Percentiles rank a stretch among this genome's conserved stretches.
Evolutionary conservation across 2,888 invertebrate species (phyloP).

Genomic region (Oxytorus armatus): DNA sequence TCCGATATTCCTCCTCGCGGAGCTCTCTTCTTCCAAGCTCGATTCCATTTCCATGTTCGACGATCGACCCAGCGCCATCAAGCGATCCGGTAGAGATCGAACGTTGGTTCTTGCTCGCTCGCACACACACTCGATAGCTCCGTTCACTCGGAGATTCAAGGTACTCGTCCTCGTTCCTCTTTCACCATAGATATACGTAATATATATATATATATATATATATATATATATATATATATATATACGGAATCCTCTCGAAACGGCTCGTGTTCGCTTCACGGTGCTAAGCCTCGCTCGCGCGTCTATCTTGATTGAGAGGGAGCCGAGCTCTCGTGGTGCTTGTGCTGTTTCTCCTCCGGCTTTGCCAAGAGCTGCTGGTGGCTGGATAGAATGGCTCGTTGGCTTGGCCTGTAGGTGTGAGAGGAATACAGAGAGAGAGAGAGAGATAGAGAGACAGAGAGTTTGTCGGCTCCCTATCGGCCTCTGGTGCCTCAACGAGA

Average conservation of each 20-base stretch:
- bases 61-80: constrained; percentile 40
- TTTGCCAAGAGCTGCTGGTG: constrained; percentile 58
- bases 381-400: constrained; percentile 61
- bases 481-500: constrained; percentile 67
- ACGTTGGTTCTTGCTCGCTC: constrained; percentile 45
- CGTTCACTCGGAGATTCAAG: constrained; percentile 54
- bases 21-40: constrained; percentile 63
- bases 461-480: constrained; percentile 65
- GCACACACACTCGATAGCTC: constrained; percentile 39
- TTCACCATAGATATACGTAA: constrained; percentile 56
- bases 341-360: constrained; percentile 60
- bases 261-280: constrained; percentile 75
- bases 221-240: constrained; percentile 11
- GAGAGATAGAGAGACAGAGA: constrained; percentile 71
- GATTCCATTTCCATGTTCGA: constrained; percentile 68
- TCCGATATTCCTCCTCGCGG: constrained; percentile 40
- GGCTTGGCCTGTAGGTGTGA: constrained; percentile 68
- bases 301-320: constrained; percentile 84
- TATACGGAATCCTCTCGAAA: constrained; percentile 51
- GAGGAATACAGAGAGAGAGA: constrained; percentile 53
- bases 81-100: constrained; percentile 45
- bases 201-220: neutral
- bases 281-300: constrained; percentile 72
- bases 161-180: constrained; percentile 71
- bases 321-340: constrained; percentile 71